Evolutionary conservation across 2,113 vertebrate species (phyloP), one percentile per base, ranked within the genome.

Genomic region (Apaloderma vittatum): DNA sequence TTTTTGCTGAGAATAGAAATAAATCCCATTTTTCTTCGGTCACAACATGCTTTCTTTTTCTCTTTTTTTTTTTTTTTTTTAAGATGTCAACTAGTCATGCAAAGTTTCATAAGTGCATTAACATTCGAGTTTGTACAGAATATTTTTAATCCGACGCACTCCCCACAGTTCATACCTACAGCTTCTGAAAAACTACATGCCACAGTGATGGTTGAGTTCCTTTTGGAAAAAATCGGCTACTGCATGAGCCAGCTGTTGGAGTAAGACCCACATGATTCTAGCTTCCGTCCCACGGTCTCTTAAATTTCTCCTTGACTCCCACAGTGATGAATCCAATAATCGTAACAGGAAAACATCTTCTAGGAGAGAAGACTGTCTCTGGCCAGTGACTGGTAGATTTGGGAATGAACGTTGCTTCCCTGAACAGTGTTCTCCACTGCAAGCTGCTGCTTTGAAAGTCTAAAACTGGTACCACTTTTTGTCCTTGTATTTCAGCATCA

Each of bases 391-490:
- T 92, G 88, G 93, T 89, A 94, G 81, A 76, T 96, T 94, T 96
- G 96, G 97, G 97, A 98, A 97, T 95, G 94, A 98, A 95, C 90
- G 97, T 94, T 96, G 88, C 96, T 97, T 98, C 97, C 97, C 94
- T 97, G 95, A 97, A 96, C 92, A 94, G 89, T 93, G 91, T 95
- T 96, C 96, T 97, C 93, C 97, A 86, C 96, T 86, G 93, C 65
- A 52, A 80, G 61, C 75, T 94, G 95, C 72, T 96, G 86, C 86
- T 94, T 95, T 62, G 73, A 88, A 93, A 96, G 94, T 97, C 98
- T 98, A 99, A 96, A 99, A 99, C 97, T 99, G 99, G 98, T 99
- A 99, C 99, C 99, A 99, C 98, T 99, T 99, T 98, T 99, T 99
- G 97, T 99, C 99, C 97, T 99, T 99, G 96, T 99, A 99, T 98